Percentiles rank a stretch among this genome's conserved stretches.
These are phyloP conservation scores for Aleiodes sp. DNA, from an alignment of 1,140 invertebrate species.

Conservation along the genomic window DNA sequence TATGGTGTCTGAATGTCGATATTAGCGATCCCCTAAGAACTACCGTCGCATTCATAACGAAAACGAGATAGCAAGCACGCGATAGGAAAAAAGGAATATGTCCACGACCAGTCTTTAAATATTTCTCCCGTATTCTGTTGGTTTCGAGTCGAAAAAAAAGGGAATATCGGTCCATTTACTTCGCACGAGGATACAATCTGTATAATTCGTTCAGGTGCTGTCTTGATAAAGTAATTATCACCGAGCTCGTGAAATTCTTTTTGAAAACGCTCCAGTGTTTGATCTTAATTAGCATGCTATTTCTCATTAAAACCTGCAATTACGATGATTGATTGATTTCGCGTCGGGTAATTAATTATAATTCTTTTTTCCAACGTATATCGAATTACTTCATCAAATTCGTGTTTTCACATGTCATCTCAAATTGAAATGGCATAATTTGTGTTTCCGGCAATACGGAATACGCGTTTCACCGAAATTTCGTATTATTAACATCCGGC, in stretches of 20 bases:
- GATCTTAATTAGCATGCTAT: slow-evolving; percentile 27
- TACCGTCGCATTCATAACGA: slow-evolving; percentile 17
- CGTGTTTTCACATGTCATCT: background rate
- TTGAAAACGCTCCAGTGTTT: slow-evolving; percentile 3
- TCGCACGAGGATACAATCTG: background rate
- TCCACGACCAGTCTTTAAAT: background rate
- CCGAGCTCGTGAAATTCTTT: too few species aligned
- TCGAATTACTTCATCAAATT: background rate
- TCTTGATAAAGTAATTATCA: background rate
- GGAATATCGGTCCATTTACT: slow-evolving; percentile 10
- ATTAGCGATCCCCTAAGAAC: slow-evolving; percentile 37
- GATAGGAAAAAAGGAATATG: slow-evolving; percentile 2
- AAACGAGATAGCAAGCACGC: background rate
- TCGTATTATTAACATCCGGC: slow-evolving; percentile 32
- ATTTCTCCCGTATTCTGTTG: slow-evolving; percentile 12
- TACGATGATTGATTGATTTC: slow-evolving; percentile 27
- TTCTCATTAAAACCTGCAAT: slow-evolving; percentile 29
- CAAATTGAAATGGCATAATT: background rate
- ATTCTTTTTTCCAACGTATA: background rate
- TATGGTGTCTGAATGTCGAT: slow-evolving; percentile 39
- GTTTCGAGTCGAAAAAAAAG: slow-evolving; percentile 33
- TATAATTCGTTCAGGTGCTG: background rate
- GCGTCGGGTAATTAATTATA: too few species aligned
- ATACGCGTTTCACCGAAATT: slow-evolving; percentile 31
- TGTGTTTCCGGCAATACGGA: slow-evolving; percentile 8